These are phyloP conservation scores for Drosophila birchii DNA, from an alignment of 2,888 invertebrate genomes.

Conservation along the genomic window DNA sequence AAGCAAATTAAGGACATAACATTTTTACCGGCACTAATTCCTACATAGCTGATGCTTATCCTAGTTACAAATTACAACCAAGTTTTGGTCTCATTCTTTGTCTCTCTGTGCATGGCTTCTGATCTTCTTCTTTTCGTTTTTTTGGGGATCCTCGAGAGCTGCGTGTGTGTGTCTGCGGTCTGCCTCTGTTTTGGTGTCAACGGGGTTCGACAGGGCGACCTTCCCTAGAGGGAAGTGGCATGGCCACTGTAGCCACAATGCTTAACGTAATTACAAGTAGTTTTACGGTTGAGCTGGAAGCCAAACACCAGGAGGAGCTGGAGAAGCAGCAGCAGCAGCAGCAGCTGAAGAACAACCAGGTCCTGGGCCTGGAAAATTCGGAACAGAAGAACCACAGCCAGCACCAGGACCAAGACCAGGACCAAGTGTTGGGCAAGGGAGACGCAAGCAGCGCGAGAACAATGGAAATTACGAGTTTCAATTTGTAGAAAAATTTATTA, in stretches of 20 bases:
- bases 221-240: not conserved
- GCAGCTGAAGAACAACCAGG: not conserved
- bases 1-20: conserved; percentile 42
- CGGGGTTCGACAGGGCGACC: conserved; percentile 34
- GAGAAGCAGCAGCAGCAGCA: not conserved
- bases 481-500: conserved; percentile 85
- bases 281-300: conserved; percentile 53
- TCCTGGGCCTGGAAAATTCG: conserved; percentile 7
- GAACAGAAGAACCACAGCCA: conserved; percentile 9
- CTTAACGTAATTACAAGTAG: conserved; percentile 82
- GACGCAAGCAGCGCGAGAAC: conserved; percentile 64
- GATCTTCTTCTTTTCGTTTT: conserved; percentile 8
- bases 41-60: conserved; percentile 35
- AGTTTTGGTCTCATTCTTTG: not conserved
- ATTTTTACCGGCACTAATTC: conserved; percentile 48
- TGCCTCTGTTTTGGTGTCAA: conserved; percentile 32
- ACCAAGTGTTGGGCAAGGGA: too few relatives aligned
- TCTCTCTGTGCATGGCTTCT: not conserved
- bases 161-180: not conserved
- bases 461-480: conserved; percentile 84
- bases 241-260: conserved; percentile 53
- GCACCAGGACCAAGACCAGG: conserved; percentile 5
- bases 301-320: conserved; percentile 4
- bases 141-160: conserved; percentile 13
- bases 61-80: conserved; percentile 29